Percentiles rank a stretch among this genome's conserved stretches.
These are phyloP conservation scores for Xyrauchen texanus DNA, from an alignment of 2,113 vertebrate species.

Conservation along the genomic window DNA sequence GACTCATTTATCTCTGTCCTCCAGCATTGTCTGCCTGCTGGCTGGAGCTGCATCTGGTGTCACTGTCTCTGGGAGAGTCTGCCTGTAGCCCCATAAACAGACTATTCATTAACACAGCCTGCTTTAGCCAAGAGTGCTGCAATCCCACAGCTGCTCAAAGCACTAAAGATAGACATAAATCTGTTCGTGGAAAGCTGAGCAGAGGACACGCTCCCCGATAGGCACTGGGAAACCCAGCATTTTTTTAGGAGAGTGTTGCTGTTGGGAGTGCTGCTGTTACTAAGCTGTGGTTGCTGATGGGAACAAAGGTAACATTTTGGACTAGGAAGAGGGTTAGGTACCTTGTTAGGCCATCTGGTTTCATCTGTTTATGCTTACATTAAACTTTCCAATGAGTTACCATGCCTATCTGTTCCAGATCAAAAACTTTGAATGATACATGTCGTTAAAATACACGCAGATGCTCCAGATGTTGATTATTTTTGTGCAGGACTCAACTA, in stretches of 20 bases:
- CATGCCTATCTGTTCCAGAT: conserved; percentile 39
- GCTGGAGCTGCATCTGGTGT: conserved; percentile 25
- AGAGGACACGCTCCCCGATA: conserved; percentile 39
- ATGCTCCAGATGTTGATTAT: conserved; percentile 41
- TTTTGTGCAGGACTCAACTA: conserved; percentile 25
- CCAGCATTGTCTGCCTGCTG: conserved; percentile 37
- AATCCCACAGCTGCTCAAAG: conserved; percentile 19
- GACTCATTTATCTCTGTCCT: conserved; percentile 41
- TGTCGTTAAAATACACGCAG: conserved; percentile 41
- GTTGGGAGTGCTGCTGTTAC: conserved; percentile 18
- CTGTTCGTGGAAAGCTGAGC: conserved; percentile 15
- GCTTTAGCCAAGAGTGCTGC: conserved; percentile 33
- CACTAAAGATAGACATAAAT: conserved; percentile 34
- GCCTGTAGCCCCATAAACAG: conserved; percentile 34
- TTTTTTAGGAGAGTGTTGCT: conserved; percentile 7
- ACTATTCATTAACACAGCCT: conserved; percentile 47
- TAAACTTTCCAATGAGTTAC: conserved; percentile 40
- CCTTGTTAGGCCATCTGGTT: conserved; percentile 24
- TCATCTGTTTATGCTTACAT: conserved; percentile 34
- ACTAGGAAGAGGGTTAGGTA: not conserved
- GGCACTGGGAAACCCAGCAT: conserved; percentile 35
- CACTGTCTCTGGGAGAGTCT: conserved; percentile 20
- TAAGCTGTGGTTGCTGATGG: not conserved
- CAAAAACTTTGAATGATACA: conserved; percentile 38
- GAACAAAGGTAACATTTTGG: too few species aligned